Conservation (phyloP, 2,113 vertebrate species). For the Petrocephalus zakoni region DNA sequence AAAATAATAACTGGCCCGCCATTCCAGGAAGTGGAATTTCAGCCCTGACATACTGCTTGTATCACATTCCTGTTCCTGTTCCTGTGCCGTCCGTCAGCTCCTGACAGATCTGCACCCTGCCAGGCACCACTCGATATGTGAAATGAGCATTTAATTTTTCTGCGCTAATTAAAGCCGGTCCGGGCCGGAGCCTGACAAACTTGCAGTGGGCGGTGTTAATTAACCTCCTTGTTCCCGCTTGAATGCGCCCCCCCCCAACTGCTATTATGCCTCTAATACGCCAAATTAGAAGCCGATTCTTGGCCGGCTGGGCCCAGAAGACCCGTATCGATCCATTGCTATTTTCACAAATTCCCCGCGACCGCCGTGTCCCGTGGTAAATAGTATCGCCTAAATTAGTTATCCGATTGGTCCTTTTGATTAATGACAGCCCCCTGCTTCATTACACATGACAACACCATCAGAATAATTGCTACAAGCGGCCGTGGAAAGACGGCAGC, state of each 20-base stretch:
- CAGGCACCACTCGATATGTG: constrained; percentile 22
- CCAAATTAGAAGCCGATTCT: constrained; percentile 55
- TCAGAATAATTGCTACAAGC: constrained; percentile 72
- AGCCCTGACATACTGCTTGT: neutral
- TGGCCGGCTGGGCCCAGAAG: constrained; percentile 59
- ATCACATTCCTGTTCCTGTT: neutral
- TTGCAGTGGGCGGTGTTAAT: constrained; percentile 46
- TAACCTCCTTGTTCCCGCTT: constrained; percentile 48
- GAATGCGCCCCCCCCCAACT: constrained; percentile 40
- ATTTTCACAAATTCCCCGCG: constrained; percentile 78
- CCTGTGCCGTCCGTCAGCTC: neutral
- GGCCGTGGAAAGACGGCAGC: constrained; percentile 55
- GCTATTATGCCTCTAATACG: constrained; percentile 53
- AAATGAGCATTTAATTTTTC: constrained; percentile 36
- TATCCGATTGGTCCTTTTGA: constrained; percentile 88
- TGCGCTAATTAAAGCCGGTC: constrained; percentile 48
- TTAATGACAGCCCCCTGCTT: constrained; percentile 78
- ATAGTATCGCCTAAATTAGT: constrained; percentile 88
- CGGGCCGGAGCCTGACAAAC: constrained; percentile 43
- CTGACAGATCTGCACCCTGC: neutral
- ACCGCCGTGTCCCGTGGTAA: constrained; percentile 79
- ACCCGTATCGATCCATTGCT: constrained; percentile 75
- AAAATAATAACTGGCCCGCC: neutral
- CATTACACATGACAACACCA: constrained; percentile 83
- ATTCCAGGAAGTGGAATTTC: neutral